These are phyloP conservation scores for Latrodectus hesperus DNA, from an alignment of 2,888 invertebrate genomes.

Conservation along the genomic window DNA sequence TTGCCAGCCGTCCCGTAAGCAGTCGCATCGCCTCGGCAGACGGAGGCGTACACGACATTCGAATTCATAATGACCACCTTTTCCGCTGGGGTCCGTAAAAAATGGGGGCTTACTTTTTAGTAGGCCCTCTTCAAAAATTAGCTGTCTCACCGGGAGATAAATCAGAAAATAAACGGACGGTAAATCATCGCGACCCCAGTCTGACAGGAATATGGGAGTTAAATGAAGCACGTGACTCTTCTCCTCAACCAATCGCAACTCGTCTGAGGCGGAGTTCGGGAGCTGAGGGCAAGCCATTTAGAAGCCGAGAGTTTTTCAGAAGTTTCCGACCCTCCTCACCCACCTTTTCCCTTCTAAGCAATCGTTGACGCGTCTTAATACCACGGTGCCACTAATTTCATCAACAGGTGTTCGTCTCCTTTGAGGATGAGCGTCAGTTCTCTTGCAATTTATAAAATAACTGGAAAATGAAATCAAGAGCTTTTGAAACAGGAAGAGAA, in stretches of 20 bases:
- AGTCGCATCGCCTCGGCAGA: conserved; percentile 66
- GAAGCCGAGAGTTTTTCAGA: conserved; percentile 47
- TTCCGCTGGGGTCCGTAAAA: conserved; percentile 3
- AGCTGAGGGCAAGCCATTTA: conserved; percentile 53
- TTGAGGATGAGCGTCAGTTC: no score
- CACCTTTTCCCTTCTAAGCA: neutral
- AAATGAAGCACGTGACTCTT: conserved; percentile 69
- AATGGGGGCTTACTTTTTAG: conserved; percentile 22
- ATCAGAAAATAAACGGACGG: conserved; percentile 70
- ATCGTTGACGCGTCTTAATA: no score
- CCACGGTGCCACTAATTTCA: no score
- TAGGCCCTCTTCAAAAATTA: conserved; percentile 58
- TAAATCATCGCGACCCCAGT: conserved; percentile 69
- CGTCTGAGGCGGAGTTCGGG: conserved; percentile 56
- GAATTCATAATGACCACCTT: conserved; percentile 69
- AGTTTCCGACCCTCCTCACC: conserved; percentile 42
- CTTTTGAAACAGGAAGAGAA: no score
- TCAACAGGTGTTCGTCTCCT: no score
- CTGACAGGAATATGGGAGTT: conserved; percentile 70
- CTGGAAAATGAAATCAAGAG: no score
- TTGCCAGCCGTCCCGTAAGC: conserved; percentile 61
- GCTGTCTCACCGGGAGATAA: conserved; percentile 70
- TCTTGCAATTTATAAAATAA: no score
- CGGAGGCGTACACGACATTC: conserved; percentile 70
- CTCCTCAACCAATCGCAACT: conserved; percentile 60